Base-by-base conservation (phyloP, 2,888 invertebrate species). In the Branchipolynoe longqiensis region DNA sequence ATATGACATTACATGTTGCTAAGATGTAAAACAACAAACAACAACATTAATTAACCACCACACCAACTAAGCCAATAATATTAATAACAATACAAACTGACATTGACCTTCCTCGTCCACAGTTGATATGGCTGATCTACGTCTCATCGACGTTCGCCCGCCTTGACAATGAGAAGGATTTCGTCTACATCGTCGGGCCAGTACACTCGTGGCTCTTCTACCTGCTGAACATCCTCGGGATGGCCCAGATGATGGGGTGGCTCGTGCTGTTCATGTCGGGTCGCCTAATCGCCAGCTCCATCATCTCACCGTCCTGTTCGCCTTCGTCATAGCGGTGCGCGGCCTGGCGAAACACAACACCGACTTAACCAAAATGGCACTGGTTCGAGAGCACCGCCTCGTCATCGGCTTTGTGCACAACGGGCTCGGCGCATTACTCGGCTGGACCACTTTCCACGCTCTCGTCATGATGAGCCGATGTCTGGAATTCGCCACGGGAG, bases 121-220 rank as follows among this genome's bases (percentile, higher is more conserved):
- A 73, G 73, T 38, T 73, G 36, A 38, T 38, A 14, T 73, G 73
- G 38, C 41, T 73, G 38, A 73, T 73, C 38, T 73, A 73, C 73
- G 25, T 73, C 38, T 38, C 73, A 1, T 38, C 73, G 1, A 73
- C 73, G 25, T 73, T 73, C 73, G 36, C 14, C 33, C 2, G 73
- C 33, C 38, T 40, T 1, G 73, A 73, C 73, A 41, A 41, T 22
- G 73, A 73, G 41, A 41, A 73, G 22, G 73, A 73, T 22, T 73
- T 40, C 25, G 36, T 73, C n/a, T 73, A 73, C 73, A 73, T 41
- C 38, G 36, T 73, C n/a, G 73, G 73, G 2, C 73, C 73, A 22
- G 38, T 41, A 4, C 38, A 40, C 36, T 25, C 14, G 12, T 73
- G 73, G 73, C 1, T 22, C 14, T 73, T 73, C 38, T 73, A 73